Conservation (phyloP, 2,113 vertebrate genomes). For the Casuarius casuarius region DNA sequence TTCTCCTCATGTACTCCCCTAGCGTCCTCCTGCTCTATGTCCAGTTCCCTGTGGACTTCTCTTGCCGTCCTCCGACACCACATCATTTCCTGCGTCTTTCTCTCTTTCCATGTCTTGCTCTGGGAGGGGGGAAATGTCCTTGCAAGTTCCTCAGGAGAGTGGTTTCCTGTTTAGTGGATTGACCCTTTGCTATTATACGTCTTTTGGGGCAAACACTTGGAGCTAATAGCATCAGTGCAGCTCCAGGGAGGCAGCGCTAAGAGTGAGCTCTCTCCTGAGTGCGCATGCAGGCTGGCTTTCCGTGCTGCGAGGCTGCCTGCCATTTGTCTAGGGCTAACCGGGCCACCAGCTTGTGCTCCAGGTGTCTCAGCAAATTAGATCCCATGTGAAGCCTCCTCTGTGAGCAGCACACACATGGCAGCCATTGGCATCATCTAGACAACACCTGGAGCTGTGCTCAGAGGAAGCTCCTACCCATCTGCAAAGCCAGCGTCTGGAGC, state of each 20-base stretch:
- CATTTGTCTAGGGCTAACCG: background rate
- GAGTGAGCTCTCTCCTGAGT: background rate
- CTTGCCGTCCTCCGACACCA: background rate
- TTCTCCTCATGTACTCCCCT: background rate
- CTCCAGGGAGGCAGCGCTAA: background rate
- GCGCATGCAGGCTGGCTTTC: fast-evolving
- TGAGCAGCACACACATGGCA: background rate
- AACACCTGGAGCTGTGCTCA: background rate
- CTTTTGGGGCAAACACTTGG: background rate
- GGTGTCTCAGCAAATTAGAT: background rate
- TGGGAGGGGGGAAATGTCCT: background rate
- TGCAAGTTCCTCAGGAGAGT: background rate
- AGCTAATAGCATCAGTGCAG: background rate
- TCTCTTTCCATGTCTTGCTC: background rate
- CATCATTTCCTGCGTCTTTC: background rate
- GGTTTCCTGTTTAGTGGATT: background rate
- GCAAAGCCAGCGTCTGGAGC: background rate
- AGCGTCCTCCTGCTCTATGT: background rate
- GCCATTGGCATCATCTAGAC: fast-evolving
- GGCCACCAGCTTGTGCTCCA: background rate
- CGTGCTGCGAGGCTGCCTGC: background rate
- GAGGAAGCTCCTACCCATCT: background rate
- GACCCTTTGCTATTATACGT: background rate
- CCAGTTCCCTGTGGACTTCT: too few species aligned
- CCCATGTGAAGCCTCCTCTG: background rate